Percentiles rank a stretch among this genome's conserved stretches.
phyloP scores from a whole-genome alignment of 2,113 vertebrate genomes.

The Oncorhynchus clarkii region DNA sequence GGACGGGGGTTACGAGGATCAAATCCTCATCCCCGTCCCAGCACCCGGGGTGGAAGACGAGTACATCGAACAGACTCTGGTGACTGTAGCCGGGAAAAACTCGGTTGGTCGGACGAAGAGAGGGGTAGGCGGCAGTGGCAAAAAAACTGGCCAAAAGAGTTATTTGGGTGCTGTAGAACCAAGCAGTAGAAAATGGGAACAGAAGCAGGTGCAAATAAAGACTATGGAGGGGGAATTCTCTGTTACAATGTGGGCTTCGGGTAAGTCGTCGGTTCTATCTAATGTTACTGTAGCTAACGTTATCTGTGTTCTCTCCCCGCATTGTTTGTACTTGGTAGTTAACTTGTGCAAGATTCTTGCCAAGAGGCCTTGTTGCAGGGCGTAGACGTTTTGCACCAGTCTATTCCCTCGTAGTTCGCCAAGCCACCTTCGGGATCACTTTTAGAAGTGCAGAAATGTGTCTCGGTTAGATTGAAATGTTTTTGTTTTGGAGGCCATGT shows the following conservation, averaged over 20 bases:
- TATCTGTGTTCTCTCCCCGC: slow-evolving; percentile 20
- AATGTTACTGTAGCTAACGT: slow-evolving; percentile 8
- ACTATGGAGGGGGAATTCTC: slow-evolving; percentile 98
- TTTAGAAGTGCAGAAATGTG: slow-evolving; percentile 16
- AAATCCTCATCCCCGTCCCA: slow-evolving; percentile 96
- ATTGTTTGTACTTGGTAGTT: slow-evolving; percentile 28
- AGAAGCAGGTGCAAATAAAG: slow-evolving; percentile 99
- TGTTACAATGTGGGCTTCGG: slow-evolving; percentile 98
- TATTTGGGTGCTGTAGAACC: slow-evolving; percentile 84
- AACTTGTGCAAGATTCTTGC: slow-evolving; percentile 44
- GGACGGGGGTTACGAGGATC: slow-evolving; percentile 92
- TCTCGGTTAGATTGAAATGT: slow-evolving; percentile 56
- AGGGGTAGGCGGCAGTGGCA: slow-evolving; percentile 82
- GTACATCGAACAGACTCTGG: slow-evolving; percentile 94
- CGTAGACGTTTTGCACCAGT: slow-evolving; percentile 73
- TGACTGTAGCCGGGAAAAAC: slow-evolving; percentile 91
- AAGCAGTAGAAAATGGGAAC: slow-evolving; percentile 93
- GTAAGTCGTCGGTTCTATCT: slow-evolving; percentile 68
- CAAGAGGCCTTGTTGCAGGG: slow-evolving; percentile 67
- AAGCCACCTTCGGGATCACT: slow-evolving; percentile 18
- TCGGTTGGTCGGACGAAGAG: slow-evolving; percentile 84
- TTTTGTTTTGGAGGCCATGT: slow-evolving; percentile 99
- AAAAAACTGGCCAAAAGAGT: slow-evolving; percentile 94
- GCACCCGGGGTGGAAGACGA: slow-evolving; percentile 90
- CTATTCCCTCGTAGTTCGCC: slow-evolving; percentile 50